Conservation (phyloP, 2,888 invertebrate species). For the Nomada ferruginata region DNA sequence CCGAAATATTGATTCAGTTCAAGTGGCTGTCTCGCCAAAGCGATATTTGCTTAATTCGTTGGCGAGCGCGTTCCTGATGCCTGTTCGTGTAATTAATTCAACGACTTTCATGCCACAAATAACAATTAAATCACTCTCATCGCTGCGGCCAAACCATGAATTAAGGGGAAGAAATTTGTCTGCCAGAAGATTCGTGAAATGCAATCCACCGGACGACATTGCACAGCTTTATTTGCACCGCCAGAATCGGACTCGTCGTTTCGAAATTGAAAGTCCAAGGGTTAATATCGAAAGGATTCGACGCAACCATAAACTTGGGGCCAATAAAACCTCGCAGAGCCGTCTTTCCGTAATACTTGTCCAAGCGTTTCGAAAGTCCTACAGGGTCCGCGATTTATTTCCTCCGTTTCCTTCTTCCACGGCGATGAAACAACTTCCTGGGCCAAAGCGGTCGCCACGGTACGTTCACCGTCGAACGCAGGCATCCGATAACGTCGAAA, state of each 20-base stretch:
- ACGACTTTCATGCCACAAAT: no score
- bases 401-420: background rate
- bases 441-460: background rate
- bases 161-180: no score
- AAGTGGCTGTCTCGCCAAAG: slow-evolving; percentile 27
- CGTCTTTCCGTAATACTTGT: background rate
- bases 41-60: slow-evolving; percentile 35
- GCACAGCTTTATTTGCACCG: no score
- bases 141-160: no score
- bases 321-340: background rate
- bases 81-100: background rate
- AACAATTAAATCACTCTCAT: no score
- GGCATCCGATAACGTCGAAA: slow-evolving; percentile 8
- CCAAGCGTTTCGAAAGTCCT: background rate
- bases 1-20: slow-evolving; percentile 60
- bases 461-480: background rate
- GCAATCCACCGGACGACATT: no score
- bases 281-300: no score
- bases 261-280: no score
- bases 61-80: background rate
- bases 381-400: slow-evolving; percentile 5
- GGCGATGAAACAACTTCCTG: background rate
- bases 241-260: no score
- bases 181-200: no score
- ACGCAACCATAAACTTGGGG: background rate